Conservation (phyloP, 2,113 vertebrate genomes). For the Callospermophilus lateralis region DNA sequence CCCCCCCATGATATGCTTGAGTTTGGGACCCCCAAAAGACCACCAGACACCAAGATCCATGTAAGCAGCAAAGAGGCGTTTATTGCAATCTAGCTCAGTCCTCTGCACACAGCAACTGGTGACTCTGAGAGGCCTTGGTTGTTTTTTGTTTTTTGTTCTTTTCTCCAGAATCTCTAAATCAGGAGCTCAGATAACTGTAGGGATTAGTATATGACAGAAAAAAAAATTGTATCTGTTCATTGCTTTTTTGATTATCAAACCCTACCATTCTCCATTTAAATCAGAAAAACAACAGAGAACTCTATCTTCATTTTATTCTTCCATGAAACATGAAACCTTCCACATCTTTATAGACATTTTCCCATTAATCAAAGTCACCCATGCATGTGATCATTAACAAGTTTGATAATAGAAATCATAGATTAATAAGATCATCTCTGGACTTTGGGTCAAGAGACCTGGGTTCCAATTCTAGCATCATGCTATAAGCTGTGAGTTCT, state of each 20-base stretch:
- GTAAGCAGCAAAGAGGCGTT: too few species aligned
- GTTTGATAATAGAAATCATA: constrained; percentile 30
- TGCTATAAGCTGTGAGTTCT: constrained; percentile 3
- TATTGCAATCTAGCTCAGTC: too few species aligned
- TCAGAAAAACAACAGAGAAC: constrained; percentile 1
- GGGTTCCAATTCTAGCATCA: constrained; percentile 7
- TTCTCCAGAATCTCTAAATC: constrained; percentile 23
- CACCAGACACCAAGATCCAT: too few species aligned
- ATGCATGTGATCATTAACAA: not conserved
- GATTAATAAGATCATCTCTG: constrained; percentile 15
- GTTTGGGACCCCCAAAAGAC: too few species aligned
- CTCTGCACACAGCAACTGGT: too few species aligned
- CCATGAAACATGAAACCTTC: not conserved
- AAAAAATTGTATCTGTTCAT: not conserved
- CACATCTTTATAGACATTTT: constrained; percentile 10
- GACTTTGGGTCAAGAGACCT: not conserved
- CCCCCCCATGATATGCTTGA: too few species aligned
- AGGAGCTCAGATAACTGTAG: not conserved
- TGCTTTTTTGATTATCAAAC: constrained; percentile 48
- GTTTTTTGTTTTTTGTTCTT: not conserved
- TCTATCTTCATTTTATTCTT: not conserved
- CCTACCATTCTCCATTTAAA: not conserved
- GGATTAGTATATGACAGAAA: not conserved
- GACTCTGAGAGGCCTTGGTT: too few species aligned
- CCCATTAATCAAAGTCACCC: constrained; percentile 17